Base-by-base conservation (phyloP, 2,797 vertebrate species). In the Coendou prehensilis region DNA sequence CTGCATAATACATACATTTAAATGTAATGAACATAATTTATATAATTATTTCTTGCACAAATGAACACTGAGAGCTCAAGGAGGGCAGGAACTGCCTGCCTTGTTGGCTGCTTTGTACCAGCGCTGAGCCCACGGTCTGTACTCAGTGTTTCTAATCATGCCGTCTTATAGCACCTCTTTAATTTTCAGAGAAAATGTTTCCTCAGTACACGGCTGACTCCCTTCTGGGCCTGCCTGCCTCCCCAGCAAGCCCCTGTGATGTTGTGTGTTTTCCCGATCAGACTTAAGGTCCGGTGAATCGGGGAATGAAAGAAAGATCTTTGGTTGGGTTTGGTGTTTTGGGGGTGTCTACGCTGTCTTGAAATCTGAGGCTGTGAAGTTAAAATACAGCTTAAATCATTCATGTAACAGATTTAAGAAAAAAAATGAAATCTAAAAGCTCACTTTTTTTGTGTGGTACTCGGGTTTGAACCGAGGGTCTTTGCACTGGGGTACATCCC, bases 351-450 rank as follows among this genome's bases (percentile, higher is more conserved):
- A 1, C 1, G 0, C 30, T 54, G 47, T 33, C 85, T 78, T 81
- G 45, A 91, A 78, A 71, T 76, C 45, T n/a, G 61, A 75, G 28
- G 78, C 37, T 26, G 28, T 22, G 20, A 64, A 59, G 69, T 69
- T 83, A 52, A 83, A 94, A 84, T 54, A 54, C 0, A 33, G 11
- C n/a, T 85, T 50, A 33, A 26, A 10, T 73, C 22, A 73, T 59
- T 10, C 26, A 61, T 52, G 22, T 37, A 80, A 3, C 61, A 22
- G 47, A 78, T 73, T 89, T 47, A 82, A 87, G 91, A 30, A 84
- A 94, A 94, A 91, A 54, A 95, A 64, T 57, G 11, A 67, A 78
- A 75, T 80, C 87, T 41, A 45, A 73, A 94, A 76, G 18, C 26
- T 61, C 57, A 75, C 50, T 96, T 47, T 47, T 71, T 47, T 26